A percentile compares a stretch with the other conserved stretches of the same genome.
Conservation (phyloP, 2,797 vertebrate genomes). For the Phoebastria nigripes region DNA sequence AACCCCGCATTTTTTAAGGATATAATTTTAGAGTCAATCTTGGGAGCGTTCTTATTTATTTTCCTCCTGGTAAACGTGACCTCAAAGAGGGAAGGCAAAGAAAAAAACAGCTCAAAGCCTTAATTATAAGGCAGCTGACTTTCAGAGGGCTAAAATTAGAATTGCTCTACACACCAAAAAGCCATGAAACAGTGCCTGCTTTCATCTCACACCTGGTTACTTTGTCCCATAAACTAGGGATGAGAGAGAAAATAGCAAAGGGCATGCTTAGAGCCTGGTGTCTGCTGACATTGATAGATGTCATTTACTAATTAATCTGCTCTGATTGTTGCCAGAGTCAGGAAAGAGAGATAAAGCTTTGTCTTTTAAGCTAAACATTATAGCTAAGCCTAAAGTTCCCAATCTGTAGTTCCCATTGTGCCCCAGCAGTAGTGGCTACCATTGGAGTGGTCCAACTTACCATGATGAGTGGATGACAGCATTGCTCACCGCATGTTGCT, state of each 20-base stretch:
- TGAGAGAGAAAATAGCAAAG: background rate
- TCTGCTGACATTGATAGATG: background rate
- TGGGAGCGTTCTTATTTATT: background rate
- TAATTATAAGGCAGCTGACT: conserved; percentile 1
- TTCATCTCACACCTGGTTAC: background rate
- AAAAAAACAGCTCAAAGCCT: background rate
- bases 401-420: background rate
- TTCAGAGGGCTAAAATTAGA: background rate
- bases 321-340: background rate
- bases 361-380: background rate
- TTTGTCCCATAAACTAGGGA: background rate
- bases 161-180: background rate
- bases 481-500: accelerated
- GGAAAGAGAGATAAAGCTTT: background rate
- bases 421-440: too few relatives aligned
- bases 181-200: background rate
- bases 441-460: background rate
- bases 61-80: background rate
- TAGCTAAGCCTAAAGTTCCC: background rate
- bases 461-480: accelerated
- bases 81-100: background rate
- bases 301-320: background rate
- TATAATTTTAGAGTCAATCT: background rate
- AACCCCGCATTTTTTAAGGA: background rate
- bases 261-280: background rate